phyloP scores from a whole-genome alignment of 2,113 vertebrate genomes.

The Tapirus terrestris region DNA sequence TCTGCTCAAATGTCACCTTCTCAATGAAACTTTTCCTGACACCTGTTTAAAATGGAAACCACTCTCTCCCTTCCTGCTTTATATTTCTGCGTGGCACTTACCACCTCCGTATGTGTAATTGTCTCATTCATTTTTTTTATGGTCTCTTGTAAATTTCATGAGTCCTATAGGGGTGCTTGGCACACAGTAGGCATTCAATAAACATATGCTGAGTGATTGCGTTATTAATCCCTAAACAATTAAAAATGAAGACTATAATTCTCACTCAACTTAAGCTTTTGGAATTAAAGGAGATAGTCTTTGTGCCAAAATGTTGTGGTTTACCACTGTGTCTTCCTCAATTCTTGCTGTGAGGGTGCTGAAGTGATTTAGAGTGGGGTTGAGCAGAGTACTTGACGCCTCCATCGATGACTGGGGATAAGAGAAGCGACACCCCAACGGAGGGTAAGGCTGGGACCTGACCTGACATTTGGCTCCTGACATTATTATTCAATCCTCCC shows the following conservation, averaged over 20 bases:
- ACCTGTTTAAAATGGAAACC: background rate
- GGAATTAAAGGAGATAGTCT: background rate
- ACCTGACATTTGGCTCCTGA: background rate
- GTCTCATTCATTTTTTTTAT: background rate
- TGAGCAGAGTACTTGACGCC: background rate
- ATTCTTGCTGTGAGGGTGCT: background rate
- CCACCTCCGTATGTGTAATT: background rate
- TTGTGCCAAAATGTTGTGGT: background rate
- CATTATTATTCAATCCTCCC: background rate
- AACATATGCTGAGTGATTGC: slow-evolving; percentile 8
- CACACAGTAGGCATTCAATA: background rate
- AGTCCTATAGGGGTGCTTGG: background rate
- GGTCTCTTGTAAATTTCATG: background rate
- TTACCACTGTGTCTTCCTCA: background rate
- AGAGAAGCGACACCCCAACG: background rate
- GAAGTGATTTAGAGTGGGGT: background rate
- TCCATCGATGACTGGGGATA: background rate
- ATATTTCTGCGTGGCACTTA: background rate
- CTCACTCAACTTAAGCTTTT: background rate
- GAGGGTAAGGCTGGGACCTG: background rate
- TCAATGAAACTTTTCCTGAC: background rate
- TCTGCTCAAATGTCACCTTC: background rate
- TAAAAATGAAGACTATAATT: background rate
- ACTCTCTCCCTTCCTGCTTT: background rate
- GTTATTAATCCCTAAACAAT: background rate